phyloP scores from a whole-genome alignment of 2,888 invertebrate genomes.

The Leptothorax acervorum region DNA sequence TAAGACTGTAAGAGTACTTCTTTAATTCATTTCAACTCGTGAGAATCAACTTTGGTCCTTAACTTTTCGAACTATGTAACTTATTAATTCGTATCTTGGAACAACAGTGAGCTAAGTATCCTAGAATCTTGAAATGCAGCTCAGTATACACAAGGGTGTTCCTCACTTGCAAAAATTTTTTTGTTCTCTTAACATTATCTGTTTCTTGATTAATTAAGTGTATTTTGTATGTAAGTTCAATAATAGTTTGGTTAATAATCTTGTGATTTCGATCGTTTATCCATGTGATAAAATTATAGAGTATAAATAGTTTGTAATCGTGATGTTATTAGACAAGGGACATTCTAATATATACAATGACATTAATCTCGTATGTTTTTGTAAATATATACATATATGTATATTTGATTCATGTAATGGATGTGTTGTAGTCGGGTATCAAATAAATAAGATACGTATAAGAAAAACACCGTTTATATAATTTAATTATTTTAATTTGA shows the following conservation, averaged over 20 bases:
- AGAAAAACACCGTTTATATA: conserved; percentile 22
- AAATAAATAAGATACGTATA: conserved; percentile 65
- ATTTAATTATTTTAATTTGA: conserved; percentile 16
- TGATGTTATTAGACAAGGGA: neutral
- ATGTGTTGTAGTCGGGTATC: conserved; percentile 41
- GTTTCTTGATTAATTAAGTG: neutral
- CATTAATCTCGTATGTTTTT: conserved; percentile 57
- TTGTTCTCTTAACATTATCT: neutral
- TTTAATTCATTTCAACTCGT: neutral
- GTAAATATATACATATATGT: conserved; percentile 63
- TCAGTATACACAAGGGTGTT: neutral
- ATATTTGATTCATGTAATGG: conserved; percentile 44
- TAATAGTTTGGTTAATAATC: neutral
- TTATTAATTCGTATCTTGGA: neutral
- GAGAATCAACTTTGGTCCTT: neutral
- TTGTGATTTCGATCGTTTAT: neutral
- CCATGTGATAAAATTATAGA: neutral
- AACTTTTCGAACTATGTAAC: neutral
- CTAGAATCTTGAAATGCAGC: neutral
- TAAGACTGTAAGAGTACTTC: neutral
- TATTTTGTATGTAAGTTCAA: neutral
- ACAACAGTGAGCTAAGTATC: neutral
- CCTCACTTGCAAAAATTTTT: neutral
- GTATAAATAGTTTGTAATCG: neutral
- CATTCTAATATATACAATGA: conserved; percentile 25